A percentile compares a stretch with the other conserved stretches of the same genome.
Evolutionary conservation across 2,888 invertebrate species (phyloP).

Genomic region (Macaria notata): DNA sequence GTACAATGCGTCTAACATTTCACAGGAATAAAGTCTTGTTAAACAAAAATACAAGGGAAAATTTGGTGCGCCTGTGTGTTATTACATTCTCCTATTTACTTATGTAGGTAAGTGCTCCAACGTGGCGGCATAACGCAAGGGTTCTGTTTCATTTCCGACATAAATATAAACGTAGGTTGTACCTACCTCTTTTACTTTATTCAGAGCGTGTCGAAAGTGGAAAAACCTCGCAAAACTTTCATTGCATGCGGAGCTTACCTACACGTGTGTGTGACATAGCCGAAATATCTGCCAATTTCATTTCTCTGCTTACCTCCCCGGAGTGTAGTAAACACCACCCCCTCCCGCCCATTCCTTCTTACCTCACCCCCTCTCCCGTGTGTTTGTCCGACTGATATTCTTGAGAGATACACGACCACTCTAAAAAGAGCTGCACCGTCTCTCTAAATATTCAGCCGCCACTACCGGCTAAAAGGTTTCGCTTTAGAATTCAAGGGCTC

Average conservation of each 20-base stretch:
- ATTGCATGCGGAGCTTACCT: slow-evolving; percentile 66
- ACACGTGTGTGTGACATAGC: slow-evolving; percentile 72
- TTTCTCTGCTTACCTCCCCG: slow-evolving; percentile 73
- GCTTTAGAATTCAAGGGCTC: slow-evolving; percentile 47
- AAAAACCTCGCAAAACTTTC: slow-evolving; percentile 74
- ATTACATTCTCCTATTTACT: slow-evolving; percentile 40
- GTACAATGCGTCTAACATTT: neutral
- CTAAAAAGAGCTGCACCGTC: slow-evolving; percentile 45
- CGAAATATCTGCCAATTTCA: slow-evolving; percentile 80
- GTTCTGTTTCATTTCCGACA: slow-evolving; percentile 54
- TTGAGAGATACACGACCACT: slow-evolving; percentile 64
- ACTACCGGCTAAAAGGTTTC: slow-evolving; percentile 34
- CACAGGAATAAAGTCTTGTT: slow-evolving; percentile 2
- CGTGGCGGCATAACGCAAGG: slow-evolving; percentile 47
- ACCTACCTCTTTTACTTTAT: slow-evolving; percentile 66
- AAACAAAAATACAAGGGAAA: slow-evolving; percentile 24
- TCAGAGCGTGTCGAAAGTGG: slow-evolving; percentile 66
- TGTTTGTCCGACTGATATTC: slow-evolving; percentile 75
- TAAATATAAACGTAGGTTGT: slow-evolving; percentile 45
- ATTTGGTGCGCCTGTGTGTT: slow-evolving; percentile 30
- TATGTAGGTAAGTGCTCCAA: slow-evolving; percentile 36
- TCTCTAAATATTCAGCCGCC: slow-evolving; percentile 31
- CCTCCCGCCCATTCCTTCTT: slow-evolving; percentile 44
- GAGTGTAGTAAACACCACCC: slow-evolving; percentile 76
- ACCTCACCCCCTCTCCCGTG: slow-evolving; percentile 46